Evolutionary conservation across 2,113 vertebrate species (phyloP).

Genomic region (Syngnathus floridae): DNA sequence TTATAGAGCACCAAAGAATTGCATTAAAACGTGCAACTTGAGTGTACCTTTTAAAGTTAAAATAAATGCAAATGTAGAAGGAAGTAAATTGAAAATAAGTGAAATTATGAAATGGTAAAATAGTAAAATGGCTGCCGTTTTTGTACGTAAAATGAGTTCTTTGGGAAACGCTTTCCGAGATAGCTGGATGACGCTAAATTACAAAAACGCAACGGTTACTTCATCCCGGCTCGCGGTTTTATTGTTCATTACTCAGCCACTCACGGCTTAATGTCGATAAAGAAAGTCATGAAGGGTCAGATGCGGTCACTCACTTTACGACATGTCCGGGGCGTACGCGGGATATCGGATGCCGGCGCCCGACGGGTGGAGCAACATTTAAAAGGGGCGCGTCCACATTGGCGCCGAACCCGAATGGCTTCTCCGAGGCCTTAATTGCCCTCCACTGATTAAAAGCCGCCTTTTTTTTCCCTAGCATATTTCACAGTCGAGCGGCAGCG

Average conservation of each 20-base stretch:
- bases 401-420: neutral
- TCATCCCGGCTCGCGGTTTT: constrained; percentile 31
- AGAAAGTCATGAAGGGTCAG: constrained; percentile 28
- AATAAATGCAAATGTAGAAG: no score
- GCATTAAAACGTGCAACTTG: no score
- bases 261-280: constrained; percentile 28
- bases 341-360: neutral
- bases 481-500: constrained; percentile 56
- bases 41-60: no score
- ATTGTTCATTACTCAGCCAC: constrained; percentile 26
- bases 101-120: no score
- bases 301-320: constrained; percentile 17
- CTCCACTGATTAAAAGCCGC: constrained; percentile 56
- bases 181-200: no score
- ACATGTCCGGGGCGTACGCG: neutral
- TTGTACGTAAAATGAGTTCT: no score
- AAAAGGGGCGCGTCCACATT: constrained; percentile 21
- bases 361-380: neutral
- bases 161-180: no score
- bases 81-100: no score
- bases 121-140: no score
- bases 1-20: no score
- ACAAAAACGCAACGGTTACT: constrained; percentile 7
- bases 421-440: constrained; percentile 61
- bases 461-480: constrained; percentile 12